Percentiles rank a stretch among this genome's conserved stretches.
Evolutionary conservation across 2,797 vertebrate species (phyloP).

Genomic region (Rallus crepitans): DNA sequence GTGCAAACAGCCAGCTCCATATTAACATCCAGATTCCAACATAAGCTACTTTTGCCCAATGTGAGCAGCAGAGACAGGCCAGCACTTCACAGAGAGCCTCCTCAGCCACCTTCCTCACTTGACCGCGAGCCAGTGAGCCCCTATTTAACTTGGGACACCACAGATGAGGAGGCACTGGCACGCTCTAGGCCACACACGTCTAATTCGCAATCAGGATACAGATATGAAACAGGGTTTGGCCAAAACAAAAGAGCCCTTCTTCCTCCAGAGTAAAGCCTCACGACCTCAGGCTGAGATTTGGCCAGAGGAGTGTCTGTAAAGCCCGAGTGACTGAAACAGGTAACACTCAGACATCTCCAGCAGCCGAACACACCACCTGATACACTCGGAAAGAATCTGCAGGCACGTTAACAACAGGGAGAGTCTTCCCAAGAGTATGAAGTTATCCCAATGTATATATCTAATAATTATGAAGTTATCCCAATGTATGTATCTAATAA

Average conservation of each 20-base stretch:
- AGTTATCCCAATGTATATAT: background rate
- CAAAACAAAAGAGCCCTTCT: slow-evolving; percentile 35
- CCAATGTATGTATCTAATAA: background rate
- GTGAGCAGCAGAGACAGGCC: background rate
- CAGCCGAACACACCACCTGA: background rate
- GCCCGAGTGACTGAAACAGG: background rate
- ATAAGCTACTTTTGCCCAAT: background rate
- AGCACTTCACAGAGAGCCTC: background rate
- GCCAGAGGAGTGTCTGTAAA: slow-evolving; percentile 9
- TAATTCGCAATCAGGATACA: background rate
- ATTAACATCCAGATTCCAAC: background rate
- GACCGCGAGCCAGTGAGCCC: background rate
- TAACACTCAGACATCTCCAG: slow-evolving; percentile 12
- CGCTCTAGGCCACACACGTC: background rate
- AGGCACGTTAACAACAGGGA: background rate
- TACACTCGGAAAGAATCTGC: background rate
- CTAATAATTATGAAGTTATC: background rate
- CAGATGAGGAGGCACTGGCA: background rate
- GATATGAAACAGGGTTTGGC: background rate
- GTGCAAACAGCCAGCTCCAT: background rate
- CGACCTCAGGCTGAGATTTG: background rate
- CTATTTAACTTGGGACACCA: background rate
- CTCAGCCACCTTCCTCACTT: background rate
- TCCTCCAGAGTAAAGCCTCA: background rate
- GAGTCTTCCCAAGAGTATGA: background rate